phyloP scores from a whole-genome alignment of 2,888 invertebrate genomes.

The Sesia apiformis region DNA sequence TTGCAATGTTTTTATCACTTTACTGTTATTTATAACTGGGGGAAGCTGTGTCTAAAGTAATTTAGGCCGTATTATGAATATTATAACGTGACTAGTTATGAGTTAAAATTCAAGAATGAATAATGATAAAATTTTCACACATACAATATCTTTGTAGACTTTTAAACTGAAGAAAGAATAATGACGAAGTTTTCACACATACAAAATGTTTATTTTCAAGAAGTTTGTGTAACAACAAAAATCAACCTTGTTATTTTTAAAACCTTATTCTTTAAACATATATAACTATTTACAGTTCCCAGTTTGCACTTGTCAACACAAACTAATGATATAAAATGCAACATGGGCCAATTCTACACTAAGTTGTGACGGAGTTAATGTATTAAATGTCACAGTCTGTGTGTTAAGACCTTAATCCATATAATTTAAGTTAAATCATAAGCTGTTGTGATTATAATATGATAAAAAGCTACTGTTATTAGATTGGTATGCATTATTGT shows the following conservation, averaged over 20 bases:
- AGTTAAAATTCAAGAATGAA: constrained; percentile 28
- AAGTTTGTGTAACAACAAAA: constrained; percentile 73
- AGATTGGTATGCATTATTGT: constrained; percentile 51
- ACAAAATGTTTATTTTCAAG: constrained; percentile 74
- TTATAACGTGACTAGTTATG: constrained; percentile 3
- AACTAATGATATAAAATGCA: constrained; percentile 70
- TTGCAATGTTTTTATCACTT: too few species aligned
- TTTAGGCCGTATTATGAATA: too few species aligned
- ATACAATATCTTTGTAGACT: too few species aligned
- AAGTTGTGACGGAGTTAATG: constrained; percentile 68
- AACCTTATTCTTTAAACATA: constrained; percentile 71
- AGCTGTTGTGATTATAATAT: constrained; percentile 65
- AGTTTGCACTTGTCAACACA: constrained; percentile 69
- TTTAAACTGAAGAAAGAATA: constrained; percentile 41
- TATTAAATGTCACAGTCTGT: constrained; percentile 59
- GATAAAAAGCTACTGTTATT: constrained; percentile 65
- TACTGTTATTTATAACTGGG: too few species aligned
- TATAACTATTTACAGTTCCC: constrained; percentile 73
- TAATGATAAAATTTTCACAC: constrained; percentile 60
- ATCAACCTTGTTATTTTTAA: constrained; percentile 62
- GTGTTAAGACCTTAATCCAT: constrained; percentile 52
- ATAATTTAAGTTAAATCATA: constrained; percentile 59
- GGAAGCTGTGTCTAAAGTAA: too few species aligned
- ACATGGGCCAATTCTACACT: constrained; percentile 67
- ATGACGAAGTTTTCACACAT: constrained; percentile 63